A percentile compares a stretch with the other conserved stretches of the same genome.
phyloP scores from a whole-genome alignment of 2,797 vertebrate genomes.

The Microcaecilia unicolor region DNA sequence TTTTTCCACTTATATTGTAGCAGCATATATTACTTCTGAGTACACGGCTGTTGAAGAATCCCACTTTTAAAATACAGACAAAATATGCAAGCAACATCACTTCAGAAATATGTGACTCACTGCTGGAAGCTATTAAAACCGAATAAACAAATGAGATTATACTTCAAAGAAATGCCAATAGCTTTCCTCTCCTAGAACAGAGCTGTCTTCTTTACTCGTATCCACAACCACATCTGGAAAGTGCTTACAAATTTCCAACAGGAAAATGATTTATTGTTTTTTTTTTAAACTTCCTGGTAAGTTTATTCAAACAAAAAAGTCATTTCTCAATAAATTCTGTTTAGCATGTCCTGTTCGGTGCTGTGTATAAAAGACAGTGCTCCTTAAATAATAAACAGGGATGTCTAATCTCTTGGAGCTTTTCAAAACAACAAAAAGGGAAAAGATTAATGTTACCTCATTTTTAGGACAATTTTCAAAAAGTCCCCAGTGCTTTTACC shows the following conservation, averaged over 20 bases:
- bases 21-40: constrained; percentile 36
- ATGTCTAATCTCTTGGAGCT: too few relatives aligned
- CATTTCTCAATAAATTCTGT: constrained; percentile 38
- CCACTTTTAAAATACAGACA: constrained; percentile 48
- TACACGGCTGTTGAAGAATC: constrained; percentile 55
- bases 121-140: constrained; percentile 73
- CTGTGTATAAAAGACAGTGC: constrained; percentile 27
- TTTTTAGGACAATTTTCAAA: too few relatives aligned
- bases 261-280: constrained; percentile 82
- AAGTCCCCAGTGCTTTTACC: too few relatives aligned
- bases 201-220: constrained; percentile 58
- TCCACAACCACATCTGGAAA: constrained; percentile 73
- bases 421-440: too few relatives aligned
- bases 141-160: constrained; percentile 74
- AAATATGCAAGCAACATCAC: constrained; percentile 60
- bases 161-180: constrained; percentile 76
- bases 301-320: constrained; percentile 67
- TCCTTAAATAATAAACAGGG: constrained; percentile 41
- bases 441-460: too few relatives aligned
- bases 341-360: too few relatives aligned
- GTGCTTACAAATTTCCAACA: constrained; percentile 69
- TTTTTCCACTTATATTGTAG: too few relatives aligned
- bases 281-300: constrained; percentile 65
- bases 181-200: constrained; percentile 62
- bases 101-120: constrained; percentile 68